Base-by-base conservation (phyloP, 2,113 vertebrate species). In the Acanthochromis polyacanthus region DNA sequence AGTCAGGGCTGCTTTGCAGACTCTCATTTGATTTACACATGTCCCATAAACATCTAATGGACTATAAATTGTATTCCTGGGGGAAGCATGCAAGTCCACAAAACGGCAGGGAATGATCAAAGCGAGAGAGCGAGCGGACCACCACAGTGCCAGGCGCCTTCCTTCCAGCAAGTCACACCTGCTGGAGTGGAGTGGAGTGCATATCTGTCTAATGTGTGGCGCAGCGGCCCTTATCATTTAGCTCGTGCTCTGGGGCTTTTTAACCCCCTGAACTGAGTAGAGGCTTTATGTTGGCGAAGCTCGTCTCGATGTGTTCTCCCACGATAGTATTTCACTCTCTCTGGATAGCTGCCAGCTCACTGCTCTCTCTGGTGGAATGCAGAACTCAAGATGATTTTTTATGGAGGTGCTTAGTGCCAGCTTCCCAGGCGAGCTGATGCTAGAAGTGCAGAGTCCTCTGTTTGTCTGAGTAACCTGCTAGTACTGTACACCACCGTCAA, bases 21-120 rank as follows among this genome's bases (percentile, higher is more conserved):
- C 69, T 76, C 67, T 78, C 9, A 9, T 88, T 88, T 88, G 84
- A 89, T 90, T 92, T 90, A 87, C 84, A 81, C 80, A 4, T 69
- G 82, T 85, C 88, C 80, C 72, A 65, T 89, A 91, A 92, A 92
- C 82, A 69, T 78, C 83, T 90, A 90, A 91, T 83, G 80, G 80
- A 81, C 76, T 65, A 76, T 91, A 85, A 87, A 91, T 77, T 74
- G 66, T 82, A 22, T 81, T 78, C 78, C 74, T 40, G 30, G 36
- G 68, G 76, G 78, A 84, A 51, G 77, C 50, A 2, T 20, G 57
- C 23, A 1, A 40, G 56, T 32, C 58, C 52, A 67, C 62, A 52
- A 60, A 78, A 64, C 16, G 36, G 14, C 10, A 11, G 51, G 61
- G 16, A 65, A 65, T 25, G 81, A 88, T 88, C 83, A 90, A 88